Evolutionary conservation across 2,113 vertebrate genomes (phyloP).

Genomic region (Sorex fumeus): DNA sequence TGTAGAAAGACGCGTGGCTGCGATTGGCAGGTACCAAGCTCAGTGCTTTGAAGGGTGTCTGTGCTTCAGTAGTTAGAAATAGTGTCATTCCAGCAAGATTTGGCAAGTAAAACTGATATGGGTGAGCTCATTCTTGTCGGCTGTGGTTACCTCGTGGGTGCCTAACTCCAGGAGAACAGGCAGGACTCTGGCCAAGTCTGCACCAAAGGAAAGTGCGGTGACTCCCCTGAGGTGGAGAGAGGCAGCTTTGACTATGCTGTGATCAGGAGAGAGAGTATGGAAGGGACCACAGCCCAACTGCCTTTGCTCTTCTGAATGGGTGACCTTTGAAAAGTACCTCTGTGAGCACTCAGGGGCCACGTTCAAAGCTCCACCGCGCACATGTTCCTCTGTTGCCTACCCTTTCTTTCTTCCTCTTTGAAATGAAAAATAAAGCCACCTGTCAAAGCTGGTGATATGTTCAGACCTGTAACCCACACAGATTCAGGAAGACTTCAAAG

Average conservation of each 20-base stretch:
- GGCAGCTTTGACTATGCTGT: not conserved
- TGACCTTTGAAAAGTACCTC: constrained; percentile 39
- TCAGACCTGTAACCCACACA: constrained; percentile 85
- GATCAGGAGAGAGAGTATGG: not conserved
- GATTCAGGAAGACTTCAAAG: constrained; percentile 88
- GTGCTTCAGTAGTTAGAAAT: not conserved
- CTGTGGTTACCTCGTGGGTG: too few species aligned
- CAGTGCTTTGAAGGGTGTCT: not conserved
- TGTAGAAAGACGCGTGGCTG: not conserved
- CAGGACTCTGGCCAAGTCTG: not conserved
- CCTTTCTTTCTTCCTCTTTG: constrained; percentile 75
- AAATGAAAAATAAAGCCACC: constrained; percentile 83
- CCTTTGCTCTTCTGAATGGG: constrained; percentile 6
- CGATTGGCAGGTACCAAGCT: too few species aligned
- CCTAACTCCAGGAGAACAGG: not conserved
- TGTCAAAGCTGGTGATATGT: constrained; percentile 81
- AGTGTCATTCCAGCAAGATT: not conserved
- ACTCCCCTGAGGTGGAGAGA: not conserved
- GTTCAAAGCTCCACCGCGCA: constrained; percentile 65
- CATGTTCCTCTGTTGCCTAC: constrained; percentile 72
- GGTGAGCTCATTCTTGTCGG: not conserved
- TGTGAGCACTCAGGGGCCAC: not conserved
- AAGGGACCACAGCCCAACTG: not conserved
- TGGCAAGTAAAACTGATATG: accelerated
- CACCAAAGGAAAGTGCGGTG: not conserved